These are phyloP conservation scores for Pseudopleuronectes americanus DNA, from an alignment of 2,797 vertebrate species.

Conservation along the genomic window DNA sequence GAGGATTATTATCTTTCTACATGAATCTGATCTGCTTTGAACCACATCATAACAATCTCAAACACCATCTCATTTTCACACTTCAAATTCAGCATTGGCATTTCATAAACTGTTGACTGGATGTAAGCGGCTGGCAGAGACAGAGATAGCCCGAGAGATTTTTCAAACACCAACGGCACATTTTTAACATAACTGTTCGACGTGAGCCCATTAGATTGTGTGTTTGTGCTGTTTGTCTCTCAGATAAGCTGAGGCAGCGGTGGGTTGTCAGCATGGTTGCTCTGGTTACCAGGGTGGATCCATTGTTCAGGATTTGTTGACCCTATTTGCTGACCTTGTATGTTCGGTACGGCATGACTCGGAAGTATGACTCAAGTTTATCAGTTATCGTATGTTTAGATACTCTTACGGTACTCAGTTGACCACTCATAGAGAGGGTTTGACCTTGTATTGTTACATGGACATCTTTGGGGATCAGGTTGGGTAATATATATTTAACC, in stretches of 20 bases:
- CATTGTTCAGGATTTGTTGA: conserved; percentile 21
- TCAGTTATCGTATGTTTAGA: neutral
- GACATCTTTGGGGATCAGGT: neutral
- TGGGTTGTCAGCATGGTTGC: neutral
- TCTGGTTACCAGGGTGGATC: conserved; percentile 6
- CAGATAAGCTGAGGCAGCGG: neutral
- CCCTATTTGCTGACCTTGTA: conserved; percentile 20
- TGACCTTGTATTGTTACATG: neutral
- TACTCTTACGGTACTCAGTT: neutral
- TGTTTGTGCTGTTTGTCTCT: conserved; percentile 12
- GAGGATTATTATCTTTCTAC: no score
- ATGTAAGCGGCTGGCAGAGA: neutral
- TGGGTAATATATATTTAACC: neutral
- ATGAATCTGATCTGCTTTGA: conserved; percentile 6
- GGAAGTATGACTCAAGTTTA: conserved; percentile 7
- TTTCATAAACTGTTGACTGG: neutral
- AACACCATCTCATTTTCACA: conserved; percentile 10
- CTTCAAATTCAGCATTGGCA: neutral
- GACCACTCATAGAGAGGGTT: neutral
- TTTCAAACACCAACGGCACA: neutral
- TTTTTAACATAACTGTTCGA: neutral
- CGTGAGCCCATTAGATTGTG: neutral
- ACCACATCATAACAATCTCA: neutral
- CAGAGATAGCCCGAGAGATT: neutral
- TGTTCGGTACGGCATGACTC: conserved; percentile 15